These are phyloP conservation scores for Pangasianodon hypophthalmus DNA, from an alignment of 2,113 vertebrate genomes.

Conservation along the genomic window DNA sequence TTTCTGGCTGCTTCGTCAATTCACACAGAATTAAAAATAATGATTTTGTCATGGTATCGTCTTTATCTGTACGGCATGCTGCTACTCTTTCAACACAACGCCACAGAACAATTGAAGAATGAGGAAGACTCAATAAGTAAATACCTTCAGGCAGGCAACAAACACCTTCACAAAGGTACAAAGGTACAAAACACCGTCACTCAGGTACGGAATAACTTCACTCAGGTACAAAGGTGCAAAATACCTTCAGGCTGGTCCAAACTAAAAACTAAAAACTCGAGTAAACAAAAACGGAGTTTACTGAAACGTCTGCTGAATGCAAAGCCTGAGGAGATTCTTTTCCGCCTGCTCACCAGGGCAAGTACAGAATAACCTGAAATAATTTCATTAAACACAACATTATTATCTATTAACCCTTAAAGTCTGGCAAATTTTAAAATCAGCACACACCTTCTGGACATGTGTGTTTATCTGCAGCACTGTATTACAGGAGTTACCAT, in stretches of 20 bases:
- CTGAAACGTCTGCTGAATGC: not conserved
- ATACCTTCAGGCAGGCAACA: too few relatives aligned
- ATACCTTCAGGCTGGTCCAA: not conserved
- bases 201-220: not conserved
- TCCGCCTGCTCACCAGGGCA: not conserved
- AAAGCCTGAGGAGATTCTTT: not conserved
- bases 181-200: not conserved
- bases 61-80: not conserved
- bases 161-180: too few relatives aligned
- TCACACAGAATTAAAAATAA: not conserved
- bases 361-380: not conserved
- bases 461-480: constrained; percentile 17
- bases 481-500: constrained; percentile 28
- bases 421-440: not conserved
- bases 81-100: not conserved
- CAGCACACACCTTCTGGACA: not conserved
- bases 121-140: not conserved
- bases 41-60: too few relatives aligned
- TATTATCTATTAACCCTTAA: too few relatives aligned
- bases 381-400: not conserved
- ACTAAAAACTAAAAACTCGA: not conserved
- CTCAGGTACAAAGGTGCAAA: not conserved
- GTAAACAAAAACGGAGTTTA: not conserved
- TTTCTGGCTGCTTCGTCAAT: not conserved
- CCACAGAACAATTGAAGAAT: not conserved